Conservation (phyloP, 2,888 invertebrate genomes). For the Drosophila diplacantha region DNA sequence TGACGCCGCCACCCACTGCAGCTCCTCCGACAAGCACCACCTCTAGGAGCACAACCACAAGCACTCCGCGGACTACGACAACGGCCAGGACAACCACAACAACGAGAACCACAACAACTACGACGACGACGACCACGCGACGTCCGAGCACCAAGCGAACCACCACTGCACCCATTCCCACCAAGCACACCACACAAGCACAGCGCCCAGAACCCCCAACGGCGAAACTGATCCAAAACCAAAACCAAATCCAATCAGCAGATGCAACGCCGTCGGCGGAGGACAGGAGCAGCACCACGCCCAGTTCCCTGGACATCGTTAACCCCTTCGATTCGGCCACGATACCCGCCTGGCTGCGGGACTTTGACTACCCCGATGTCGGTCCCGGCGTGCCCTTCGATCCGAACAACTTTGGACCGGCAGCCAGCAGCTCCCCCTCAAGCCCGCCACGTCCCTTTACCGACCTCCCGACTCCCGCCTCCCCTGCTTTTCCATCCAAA, state of each 20-base stretch:
- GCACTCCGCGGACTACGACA: constrained; percentile 49
- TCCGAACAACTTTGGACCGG: constrained; percentile 46
- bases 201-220: constrained; percentile 21
- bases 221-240: constrained; percentile 36
- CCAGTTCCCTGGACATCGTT: constrained; percentile 47
- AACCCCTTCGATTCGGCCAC: constrained; percentile 73
- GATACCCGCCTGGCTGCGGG: constrained; percentile 72
- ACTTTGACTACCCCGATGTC: constrained; percentile 75
- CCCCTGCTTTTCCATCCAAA: constrained; percentile 70
- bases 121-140: constrained; percentile 47
- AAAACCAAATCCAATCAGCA: constrained; percentile 40
- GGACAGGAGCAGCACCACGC: constrained; percentile 35
- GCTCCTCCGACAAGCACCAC: constrained; percentile 26
- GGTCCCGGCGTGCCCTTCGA: constrained; percentile 75
- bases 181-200: constrained; percentile 33
- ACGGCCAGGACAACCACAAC: constrained; percentile 30
- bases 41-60: constrained; percentile 38
- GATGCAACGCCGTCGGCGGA: constrained; percentile 31
- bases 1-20: constrained; percentile 59
- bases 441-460: constrained; percentile 36
- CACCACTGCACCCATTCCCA: constrained; percentile 42
- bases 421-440: constrained; percentile 37
- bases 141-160: constrained; percentile 47
- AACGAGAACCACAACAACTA: constrained; percentile 44
- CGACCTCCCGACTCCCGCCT: constrained; percentile 53